Conservation (phyloP, 2,888 invertebrate species). For the Cataglyphis altisquamis region DNA sequence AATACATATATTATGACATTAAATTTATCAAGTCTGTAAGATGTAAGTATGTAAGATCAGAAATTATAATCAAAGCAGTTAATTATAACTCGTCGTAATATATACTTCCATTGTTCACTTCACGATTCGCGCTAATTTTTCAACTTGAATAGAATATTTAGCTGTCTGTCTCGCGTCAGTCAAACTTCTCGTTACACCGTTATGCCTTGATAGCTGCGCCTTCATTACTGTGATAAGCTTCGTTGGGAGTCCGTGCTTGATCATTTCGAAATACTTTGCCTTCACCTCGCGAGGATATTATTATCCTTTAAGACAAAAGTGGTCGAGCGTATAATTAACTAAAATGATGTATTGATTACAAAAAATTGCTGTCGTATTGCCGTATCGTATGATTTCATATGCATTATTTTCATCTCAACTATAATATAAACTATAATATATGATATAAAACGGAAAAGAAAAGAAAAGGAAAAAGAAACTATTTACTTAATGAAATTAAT, state of each 20-base stretch:
- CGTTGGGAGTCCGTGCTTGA: constrained; percentile 26
- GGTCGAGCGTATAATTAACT: constrained; percentile 12
- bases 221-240: constrained; percentile 51
- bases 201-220: constrained; percentile 44
- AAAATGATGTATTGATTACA: constrained; percentile 29
- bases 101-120: neutral
- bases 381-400: neutral
- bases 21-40: neutral
- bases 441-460: no score
- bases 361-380: constrained; percentile 3
- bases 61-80: neutral
- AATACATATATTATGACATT: neutral
- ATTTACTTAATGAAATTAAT: neutral
- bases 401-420: neutral
- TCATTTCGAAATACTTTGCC: constrained; percentile 41
- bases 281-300: neutral
- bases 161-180: constrained; percentile 65
- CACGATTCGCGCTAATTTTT: constrained; percentile 26
- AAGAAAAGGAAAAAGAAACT: no score
- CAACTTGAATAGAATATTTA: constrained; percentile 59
- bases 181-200: constrained; percentile 60
- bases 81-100: neutral
- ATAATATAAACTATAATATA: neutral
- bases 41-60: neutral
- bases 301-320: constrained; percentile 8